Conservation (phyloP, 1,140 invertebrate species). For the Neodiprion virginianus region DNA sequence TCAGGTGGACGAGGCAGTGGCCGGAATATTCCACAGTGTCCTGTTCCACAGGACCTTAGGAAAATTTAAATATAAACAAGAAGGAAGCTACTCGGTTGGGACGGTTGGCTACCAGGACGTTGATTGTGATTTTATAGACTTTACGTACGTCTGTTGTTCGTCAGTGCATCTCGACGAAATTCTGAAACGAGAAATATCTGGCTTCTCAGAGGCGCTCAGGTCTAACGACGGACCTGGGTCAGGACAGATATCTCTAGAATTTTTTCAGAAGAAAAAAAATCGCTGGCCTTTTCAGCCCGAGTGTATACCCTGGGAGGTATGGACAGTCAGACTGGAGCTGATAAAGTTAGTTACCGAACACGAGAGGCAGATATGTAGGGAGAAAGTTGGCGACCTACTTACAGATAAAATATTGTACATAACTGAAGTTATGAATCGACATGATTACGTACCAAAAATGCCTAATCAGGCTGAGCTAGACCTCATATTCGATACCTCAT, state of each 20-base stretch:
- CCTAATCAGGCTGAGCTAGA: constrained; percentile 91
- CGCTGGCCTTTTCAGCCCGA: constrained; percentile 89
- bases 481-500: constrained; percentile 92
- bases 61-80: constrained; percentile 94
- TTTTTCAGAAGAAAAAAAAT: constrained; percentile 90
- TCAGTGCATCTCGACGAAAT: constrained; percentile 78
- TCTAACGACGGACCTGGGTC: constrained; percentile 74
- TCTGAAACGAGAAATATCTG: constrained; percentile 82
- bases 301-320: constrained; percentile 96
- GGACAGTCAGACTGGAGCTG: constrained; percentile 91
- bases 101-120: constrained; percentile 95
- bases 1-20: constrained; percentile 94
- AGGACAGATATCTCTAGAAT: constrained; percentile 93
- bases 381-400: constrained; percentile 89
- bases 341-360: constrained; percentile 86
- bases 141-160: constrained; percentile 94
- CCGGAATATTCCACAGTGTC: constrained; percentile 94
- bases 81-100: constrained; percentile 93
- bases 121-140: constrained; percentile 96
- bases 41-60: constrained; percentile 93
- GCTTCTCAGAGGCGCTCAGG: constrained; percentile 85
- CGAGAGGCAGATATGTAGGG: constrained; percentile 85
- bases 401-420: constrained; percentile 94
- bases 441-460: constrained; percentile 96
- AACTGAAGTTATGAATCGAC: constrained; percentile 92